Conservation (phyloP, 1,140 invertebrate species). For the Panagrolaimus sp. region DNA sequence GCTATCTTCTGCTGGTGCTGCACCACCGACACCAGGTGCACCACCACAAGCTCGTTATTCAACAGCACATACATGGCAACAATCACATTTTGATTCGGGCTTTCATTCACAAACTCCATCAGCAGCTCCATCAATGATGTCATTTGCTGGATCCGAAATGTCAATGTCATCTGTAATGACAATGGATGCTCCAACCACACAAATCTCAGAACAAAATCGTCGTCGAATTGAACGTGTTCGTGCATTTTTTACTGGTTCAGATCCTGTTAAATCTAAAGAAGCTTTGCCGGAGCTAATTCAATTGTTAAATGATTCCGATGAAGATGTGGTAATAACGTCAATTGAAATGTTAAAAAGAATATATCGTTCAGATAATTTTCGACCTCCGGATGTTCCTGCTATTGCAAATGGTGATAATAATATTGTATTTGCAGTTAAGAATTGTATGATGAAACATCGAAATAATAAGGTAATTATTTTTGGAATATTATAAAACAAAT, state of each 20-base stretch:
- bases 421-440: not conserved
- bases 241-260: not conserved
- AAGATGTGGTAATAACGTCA: not conserved
- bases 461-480: not conserved
- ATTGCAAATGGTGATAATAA: not conserved
- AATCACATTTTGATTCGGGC: constrained; percentile 1
- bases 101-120: constrained; percentile 1
- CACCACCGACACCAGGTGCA: not conserved
- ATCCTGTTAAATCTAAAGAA: constrained; percentile 10
- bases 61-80: not conserved
- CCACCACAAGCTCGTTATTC: not conserved
- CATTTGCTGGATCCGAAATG: constrained; percentile 1
- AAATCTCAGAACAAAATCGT: not conserved
- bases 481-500: no score
- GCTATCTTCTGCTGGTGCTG: not conserved
- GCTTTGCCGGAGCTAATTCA: not conserved
- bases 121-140: constrained; percentile 2
- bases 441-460: not conserved
- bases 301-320: not conserved
- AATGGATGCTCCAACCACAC: not conserved
- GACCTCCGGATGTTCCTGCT: not conserved
- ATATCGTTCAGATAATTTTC: not conserved
- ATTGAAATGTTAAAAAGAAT: constrained; percentile 4
- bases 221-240: not conserved
- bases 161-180: constrained; percentile 1